phyloP scores from a whole-genome alignment of 1,140 invertebrate species.

The Nasonia longicornis region DNA sequence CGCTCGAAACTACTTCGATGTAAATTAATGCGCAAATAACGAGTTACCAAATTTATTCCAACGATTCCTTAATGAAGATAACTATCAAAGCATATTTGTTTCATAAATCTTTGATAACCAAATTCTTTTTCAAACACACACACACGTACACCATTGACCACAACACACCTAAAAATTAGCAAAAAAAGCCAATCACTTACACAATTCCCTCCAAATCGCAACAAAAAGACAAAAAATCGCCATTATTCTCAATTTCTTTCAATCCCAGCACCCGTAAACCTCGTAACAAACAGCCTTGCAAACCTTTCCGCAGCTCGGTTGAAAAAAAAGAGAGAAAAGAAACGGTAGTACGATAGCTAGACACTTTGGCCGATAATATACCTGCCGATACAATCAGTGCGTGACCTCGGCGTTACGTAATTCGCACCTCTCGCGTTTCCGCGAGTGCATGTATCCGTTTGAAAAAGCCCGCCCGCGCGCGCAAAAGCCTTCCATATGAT shows the following conservation, averaged over 20 bases:
- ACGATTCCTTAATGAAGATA: too few species aligned
- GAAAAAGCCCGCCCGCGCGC: background rate
- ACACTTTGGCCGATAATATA: conserved; percentile 20
- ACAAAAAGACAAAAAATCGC: background rate
- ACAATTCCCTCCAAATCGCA: too few species aligned
- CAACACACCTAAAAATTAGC: too few species aligned
- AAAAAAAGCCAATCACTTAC: too few species aligned
- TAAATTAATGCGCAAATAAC: too few species aligned
- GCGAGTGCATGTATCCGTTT: background rate
- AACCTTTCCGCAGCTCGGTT: background rate
- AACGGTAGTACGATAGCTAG: background rate
- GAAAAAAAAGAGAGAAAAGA: background rate
- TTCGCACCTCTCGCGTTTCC: conserved; percentile 20
- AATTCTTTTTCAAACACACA: too few species aligned
- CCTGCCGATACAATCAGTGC: conserved; percentile 31
- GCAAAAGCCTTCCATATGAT: background rate
- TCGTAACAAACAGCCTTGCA: background rate
- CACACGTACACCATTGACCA: too few species aligned
- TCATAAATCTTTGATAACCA: too few species aligned
- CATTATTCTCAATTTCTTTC: background rate
- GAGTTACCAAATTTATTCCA: too few species aligned
- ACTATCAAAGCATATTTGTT: too few species aligned
- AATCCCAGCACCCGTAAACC: background rate
- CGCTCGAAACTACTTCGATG: too few species aligned
- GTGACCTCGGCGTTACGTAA: conserved; percentile 31